phyloP scores from a whole-genome alignment of 1,140 invertebrate species.

The Drosophila sechellia region DNA sequence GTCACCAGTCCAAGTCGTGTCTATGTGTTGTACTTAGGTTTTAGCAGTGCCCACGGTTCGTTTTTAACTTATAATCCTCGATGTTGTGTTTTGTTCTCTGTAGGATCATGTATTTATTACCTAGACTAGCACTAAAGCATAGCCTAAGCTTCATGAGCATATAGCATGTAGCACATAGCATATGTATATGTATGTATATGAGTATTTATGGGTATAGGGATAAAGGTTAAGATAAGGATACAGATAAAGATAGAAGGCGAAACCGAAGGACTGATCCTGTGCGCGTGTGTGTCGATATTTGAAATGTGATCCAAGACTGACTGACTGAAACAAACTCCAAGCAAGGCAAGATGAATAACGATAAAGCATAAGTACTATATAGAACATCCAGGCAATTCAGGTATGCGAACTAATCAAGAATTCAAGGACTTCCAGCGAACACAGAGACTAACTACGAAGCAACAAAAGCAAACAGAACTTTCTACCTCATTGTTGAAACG shows the following conservation, averaged over 20 bases:
- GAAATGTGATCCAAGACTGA: conserved; percentile 62
- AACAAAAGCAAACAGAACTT: conserved; percentile 61
- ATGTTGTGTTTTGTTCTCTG: conserved; percentile 77
- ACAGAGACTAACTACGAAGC: conserved; percentile 56
- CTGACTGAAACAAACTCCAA: conserved; percentile 43
- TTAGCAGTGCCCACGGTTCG: conserved; percentile 52
- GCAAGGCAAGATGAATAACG: conserved; percentile 26
- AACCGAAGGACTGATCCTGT: conserved; percentile 61
- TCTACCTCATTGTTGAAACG: conserved; percentile 80
- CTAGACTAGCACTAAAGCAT: conserved; percentile 46
- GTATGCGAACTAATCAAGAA: conserved; percentile 75
- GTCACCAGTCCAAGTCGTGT: conserved; percentile 55
- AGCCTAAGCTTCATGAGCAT: conserved; percentile 40
- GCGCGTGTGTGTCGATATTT: conserved; percentile 55
- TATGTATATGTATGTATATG: neutral
- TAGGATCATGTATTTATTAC: conserved; percentile 54
- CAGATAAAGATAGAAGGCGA: neutral
- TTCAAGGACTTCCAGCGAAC: conserved; percentile 78
- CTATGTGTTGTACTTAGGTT: conserved; percentile 80
- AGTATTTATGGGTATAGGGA: conserved; percentile 13
- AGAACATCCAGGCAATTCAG: conserved; percentile 80
- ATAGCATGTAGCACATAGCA: neutral
- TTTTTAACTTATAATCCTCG: conserved; percentile 65
- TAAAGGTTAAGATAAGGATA: too few relatives aligned
- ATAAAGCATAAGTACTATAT: conserved; percentile 47